phyloP scores from a whole-genome alignment of 2,888 invertebrate species.

The Drosophila anceps region DNA sequence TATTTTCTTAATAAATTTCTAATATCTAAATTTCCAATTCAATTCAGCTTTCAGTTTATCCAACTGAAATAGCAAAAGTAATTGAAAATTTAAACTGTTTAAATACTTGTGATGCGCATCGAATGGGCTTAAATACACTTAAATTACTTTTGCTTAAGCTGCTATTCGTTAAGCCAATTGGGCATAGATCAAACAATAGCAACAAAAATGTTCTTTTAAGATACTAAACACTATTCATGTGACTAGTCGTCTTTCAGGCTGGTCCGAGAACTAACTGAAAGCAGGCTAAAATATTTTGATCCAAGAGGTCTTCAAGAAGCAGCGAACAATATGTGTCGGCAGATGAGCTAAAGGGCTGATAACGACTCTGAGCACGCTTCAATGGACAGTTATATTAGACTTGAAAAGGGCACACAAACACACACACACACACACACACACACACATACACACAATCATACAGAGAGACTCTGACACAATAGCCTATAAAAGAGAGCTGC shows the following conservation, averaged over 20 bases:
- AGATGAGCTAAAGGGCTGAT: slow-evolving; percentile 50
- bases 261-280: neutral
- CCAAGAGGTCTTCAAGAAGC: neutral
- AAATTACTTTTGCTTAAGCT: neutral
- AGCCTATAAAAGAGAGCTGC: slow-evolving; percentile 22
- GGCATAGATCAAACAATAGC: neutral
- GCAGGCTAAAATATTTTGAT: neutral
- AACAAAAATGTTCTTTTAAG: neutral
- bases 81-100: neutral
- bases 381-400: slow-evolving; percentile 38
- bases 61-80: neutral
- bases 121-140: neutral
- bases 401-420: slow-evolving; percentile 20
- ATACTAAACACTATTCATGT: neutral
- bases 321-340: neutral
- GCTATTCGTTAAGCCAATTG: neutral
- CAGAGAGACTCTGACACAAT: slow-evolving; percentile 1
- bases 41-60: neutral
- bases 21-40: neutral
- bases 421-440: slow-evolving; percentile 23
- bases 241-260: neutral
- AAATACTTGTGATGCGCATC: neutral
- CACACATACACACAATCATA: neutral
- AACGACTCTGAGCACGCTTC: slow-evolving; percentile 59
- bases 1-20: neutral